Evolutionary conservation across 1,140 invertebrate species (phyloP), one percentile per base, ranked within the genome.

Genomic region (Dendrolimus punctatus): DNA sequence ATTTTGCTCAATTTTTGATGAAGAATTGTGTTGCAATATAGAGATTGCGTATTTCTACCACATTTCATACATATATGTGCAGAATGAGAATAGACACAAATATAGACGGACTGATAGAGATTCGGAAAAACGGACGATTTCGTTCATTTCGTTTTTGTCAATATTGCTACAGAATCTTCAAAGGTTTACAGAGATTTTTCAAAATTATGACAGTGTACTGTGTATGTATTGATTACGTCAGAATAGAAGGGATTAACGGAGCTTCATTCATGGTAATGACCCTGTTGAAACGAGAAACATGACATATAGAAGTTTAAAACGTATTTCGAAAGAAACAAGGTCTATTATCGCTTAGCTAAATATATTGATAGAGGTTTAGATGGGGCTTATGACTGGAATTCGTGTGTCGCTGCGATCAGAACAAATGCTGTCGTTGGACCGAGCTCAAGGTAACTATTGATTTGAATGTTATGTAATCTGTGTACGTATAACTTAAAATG

Each of bases 341-440:
- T 43, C 53, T 39, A 40, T 23, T 57, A 57, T 60, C 23, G 52
- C 38, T 40, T 51, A 37, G 49, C 40, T n/a, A 23, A 9, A 10
- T 23, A 48, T 54, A 55, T 50, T 40, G 50, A 60, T 60, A 56
- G 54, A 55, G 52, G 46, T 55, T 59, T 59, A 61, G 56, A 45
- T 55, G 38, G 39, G 56, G 62, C 55, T 65, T 68, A 68, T 60
- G 57, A 60, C 57, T 57, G 53, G 58, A 59, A 58, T 60, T 68
- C 56, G 55, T 60, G 52, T 68, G 59, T 61, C 62, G 50, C 10
- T 44, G 42, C 53, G 52, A 68, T 62, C 56, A 62, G 62, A 59
- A 68, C 62, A 56, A 59, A 68, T 55, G 57, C 46, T 51, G 58
- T 55, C 45, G 40, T 52, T 51, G 50, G 40, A 40, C 55, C 36